phyloP scores from a whole-genome alignment of 2,113 vertebrate genomes.

The Hystrix brachyura region DNA sequence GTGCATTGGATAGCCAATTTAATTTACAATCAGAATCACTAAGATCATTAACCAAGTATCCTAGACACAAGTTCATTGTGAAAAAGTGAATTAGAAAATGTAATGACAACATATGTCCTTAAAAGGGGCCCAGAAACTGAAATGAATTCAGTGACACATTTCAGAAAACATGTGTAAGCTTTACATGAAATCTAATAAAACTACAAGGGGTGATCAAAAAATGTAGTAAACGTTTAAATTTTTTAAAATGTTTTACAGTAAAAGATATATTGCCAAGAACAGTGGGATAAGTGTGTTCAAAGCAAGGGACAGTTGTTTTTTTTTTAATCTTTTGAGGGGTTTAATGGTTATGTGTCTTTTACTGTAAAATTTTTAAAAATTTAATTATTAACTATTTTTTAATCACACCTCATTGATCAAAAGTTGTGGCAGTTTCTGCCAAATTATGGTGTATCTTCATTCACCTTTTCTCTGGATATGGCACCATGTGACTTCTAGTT shows the following conservation, averaged over 20 bases:
- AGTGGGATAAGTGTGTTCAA: not conserved
- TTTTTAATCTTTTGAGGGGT: not conserved
- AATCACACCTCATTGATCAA: not conserved
- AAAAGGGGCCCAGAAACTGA: not conserved
- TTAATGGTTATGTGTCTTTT: not conserved
- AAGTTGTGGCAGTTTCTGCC: not conserved
- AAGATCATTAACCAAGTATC: constrained; percentile 36
- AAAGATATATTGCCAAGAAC: not conserved
- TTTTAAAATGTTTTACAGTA: not conserved
- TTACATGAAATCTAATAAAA: not conserved
- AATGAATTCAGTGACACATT: not conserved
- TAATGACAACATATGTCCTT: not conserved
- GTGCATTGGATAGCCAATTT: not conserved
- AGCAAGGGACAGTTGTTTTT: not conserved
- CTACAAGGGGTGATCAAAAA: not conserved
- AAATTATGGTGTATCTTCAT: not conserved
- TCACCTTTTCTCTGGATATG: not conserved
- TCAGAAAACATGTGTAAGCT: not conserved
- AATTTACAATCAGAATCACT: constrained; percentile 19
- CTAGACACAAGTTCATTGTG: constrained; percentile 29
- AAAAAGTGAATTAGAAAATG: constrained; percentile 21
- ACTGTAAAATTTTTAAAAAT: not conserved
- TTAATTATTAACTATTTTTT: not conserved
- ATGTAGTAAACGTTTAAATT: not conserved
- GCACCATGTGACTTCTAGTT: not conserved